Base-by-base conservation (phyloP, 1,140 invertebrate species). In the Zaprionus taronus region DNA sequence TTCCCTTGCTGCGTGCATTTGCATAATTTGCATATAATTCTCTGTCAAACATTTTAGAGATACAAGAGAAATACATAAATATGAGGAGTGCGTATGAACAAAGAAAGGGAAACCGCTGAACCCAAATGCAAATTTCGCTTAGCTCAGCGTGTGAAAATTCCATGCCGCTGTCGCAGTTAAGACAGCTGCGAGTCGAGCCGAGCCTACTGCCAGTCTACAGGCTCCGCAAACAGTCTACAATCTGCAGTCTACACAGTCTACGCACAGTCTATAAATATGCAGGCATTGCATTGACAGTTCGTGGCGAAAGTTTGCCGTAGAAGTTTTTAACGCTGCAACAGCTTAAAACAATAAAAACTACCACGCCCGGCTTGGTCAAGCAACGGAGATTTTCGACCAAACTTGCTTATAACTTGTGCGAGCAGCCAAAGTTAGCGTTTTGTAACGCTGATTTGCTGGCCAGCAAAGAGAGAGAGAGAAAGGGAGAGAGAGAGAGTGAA, bases 1-100 rank as follows among this genome's bases (percentile, higher is more conserved):
- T 57, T 67, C 49, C 67, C 62, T 14, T 47, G 58, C 22, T 61
- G 38, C 53, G 31, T 79, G 79, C 68, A 86, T 86, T 86, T 82
- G 83, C 83, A 86, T 86, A 86, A 86, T 83, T 87, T 86, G 53
- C 83, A 86, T 74, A 85, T 85, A 86, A 85, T 82, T 85, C 82
- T 86, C 71, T 86, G 82, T 85, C 82, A 80, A 63, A 67, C 82
- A 62, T 34, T 79, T 38, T 79, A 71, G 67, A 72, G 73, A 77
- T 68, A 80, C 77, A 75, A 72, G 71, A 72, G 41, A 47, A 47
- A 47, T 47, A 47, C 41, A 47, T 47, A 47, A 47, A 47, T 47
- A 47, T 17, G 41, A 47, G 15, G 15, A 41, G 15, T 41, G 15
- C n/a, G 51, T 28, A 68, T n/a, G 17, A 12, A 60, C 12, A 65